Evolutionary conservation across 92 coral and sea anemone species (phyloP), one percentile per base, ranked within the genome.

Genomic region (Zoanthus solanderi): DNA sequence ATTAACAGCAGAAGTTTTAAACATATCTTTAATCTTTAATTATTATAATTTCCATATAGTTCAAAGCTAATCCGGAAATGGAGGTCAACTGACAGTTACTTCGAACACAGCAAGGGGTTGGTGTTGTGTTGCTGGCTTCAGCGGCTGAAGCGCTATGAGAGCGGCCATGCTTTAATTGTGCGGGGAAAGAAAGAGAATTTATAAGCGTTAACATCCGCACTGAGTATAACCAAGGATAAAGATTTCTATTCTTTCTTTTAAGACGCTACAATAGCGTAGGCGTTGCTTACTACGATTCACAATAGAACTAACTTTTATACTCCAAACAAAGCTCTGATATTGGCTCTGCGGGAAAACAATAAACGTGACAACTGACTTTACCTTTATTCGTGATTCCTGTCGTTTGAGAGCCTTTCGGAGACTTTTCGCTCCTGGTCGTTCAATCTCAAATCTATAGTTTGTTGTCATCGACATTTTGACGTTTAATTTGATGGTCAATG

Each of bases 401-500:
- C 98, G 78, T 87, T 94, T 89, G 10, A 97, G 78, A 28, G 98
- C 99, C 75, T 97, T 97, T 23, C 95, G 87, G 2, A 97, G 84
- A 56, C 90, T 92, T 80, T 97, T 95, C 23, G 96, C 96, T 68
- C 98, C 94, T n/a, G 99, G 99, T 4, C 96, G 91, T 57, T 93
- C 98, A 46, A 97, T 88, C 84, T 97, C 99, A 77, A 93, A 97
- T 67, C 99, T 88, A 50, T 93, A 97, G 71, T 93, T 95, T 57
- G 99, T 97, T 60, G 96, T 85, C 98, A 95, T 97, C 86, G 99
- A 97, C 99, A 97, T 97, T 78, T 89, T 95, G 65, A 31, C 9
- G 17, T 13, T 1, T 0, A 9, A 9, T 30, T 14, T 32, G 47
- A 31, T 1, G 30, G 16, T 69, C 45, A 69, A 11, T 30, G 46